A percentile compares a stretch with the other conserved stretches of the same genome.
These are phyloP conservation scores for Prochilodus magdalenae DNA, from an alignment of 2,113 vertebrate genomes.

Conservation along the genomic window DNA sequence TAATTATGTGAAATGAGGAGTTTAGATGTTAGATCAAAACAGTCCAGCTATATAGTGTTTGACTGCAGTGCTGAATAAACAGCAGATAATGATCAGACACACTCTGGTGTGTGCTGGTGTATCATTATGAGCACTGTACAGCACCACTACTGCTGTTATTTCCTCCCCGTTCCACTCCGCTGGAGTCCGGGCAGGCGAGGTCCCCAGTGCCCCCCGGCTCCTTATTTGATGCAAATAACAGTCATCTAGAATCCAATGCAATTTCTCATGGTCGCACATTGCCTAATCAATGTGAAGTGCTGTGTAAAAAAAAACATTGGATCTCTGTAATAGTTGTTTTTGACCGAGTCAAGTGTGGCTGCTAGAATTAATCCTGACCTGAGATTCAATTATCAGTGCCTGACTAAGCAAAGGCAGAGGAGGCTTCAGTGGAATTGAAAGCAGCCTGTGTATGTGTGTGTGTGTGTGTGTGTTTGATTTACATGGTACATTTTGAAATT, in stretches of 20 bases:
- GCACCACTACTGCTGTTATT: conserved; percentile 31
- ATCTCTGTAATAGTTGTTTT: conserved; percentile 97
- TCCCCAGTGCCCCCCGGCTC: conserved; percentile 81
- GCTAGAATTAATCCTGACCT: conserved; percentile 99
- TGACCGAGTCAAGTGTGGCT: conserved; percentile 99
- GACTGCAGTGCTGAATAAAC: conserved; percentile 13
- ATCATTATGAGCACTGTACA: conserved; percentile 12
- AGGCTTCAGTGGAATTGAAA: conserved; percentile 53
- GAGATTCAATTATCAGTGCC: conserved; percentile 98
- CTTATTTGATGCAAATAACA: conserved; percentile 99
- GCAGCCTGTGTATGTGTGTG: conserved; percentile 54
- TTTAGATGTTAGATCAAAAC: background rate
- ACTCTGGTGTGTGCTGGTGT: conserved; percentile 36
- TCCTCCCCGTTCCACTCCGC: conserved; percentile 62
- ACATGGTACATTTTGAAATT: conserved; percentile 22
- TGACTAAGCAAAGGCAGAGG: conserved; percentile 77
- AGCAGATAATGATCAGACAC: conserved; percentile 24
- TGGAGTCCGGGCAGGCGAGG: conserved; percentile 53
- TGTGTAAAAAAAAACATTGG: conserved; percentile 98
- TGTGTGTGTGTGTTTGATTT: conserved; percentile 51
- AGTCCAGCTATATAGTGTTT: conserved; percentile 18
- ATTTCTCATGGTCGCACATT: conserved; percentile 92
- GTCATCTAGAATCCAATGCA: conserved; percentile 94
- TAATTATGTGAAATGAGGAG: background rate
- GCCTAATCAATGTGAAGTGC: conserved; percentile 99